Evolutionary conservation across 2,113 vertebrate genomes (phyloP).

Genomic region (Rhipidura dahli): DNA sequence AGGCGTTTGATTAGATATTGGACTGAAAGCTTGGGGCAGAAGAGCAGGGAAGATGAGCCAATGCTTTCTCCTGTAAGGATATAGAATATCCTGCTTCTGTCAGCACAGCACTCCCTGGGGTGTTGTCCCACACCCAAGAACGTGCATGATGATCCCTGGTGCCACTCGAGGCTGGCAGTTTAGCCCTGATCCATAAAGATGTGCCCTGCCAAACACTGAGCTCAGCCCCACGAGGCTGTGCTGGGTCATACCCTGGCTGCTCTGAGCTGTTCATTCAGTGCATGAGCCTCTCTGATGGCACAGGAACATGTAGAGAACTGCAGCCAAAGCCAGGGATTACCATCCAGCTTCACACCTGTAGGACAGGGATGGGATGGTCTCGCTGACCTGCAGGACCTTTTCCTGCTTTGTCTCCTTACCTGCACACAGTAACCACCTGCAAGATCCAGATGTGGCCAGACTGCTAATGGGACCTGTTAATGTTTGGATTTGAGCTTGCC

Average conservation of each 20-base stretch:
- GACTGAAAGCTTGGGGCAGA: background rate
- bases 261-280: background rate
- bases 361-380: background rate
- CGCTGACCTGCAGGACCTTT: background rate
- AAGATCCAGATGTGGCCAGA: background rate
- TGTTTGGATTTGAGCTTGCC: background rate
- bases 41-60: background rate
- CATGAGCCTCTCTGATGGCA: background rate
- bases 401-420: background rate
- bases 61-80: background rate
- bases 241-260: background rate
- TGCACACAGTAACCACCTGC: background rate
- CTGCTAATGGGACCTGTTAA: background rate
- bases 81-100: background rate
- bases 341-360: background rate
- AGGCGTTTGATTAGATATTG: background rate
- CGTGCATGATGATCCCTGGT: background rate
- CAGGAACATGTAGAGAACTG: background rate
- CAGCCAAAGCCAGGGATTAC: background rate
- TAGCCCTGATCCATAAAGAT: fast-evolving
- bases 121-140: background rate
- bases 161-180: background rate
- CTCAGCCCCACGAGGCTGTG: fast-evolving
- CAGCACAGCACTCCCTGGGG: fast-evolving
- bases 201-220: background rate